phyloP scores from a whole-genome alignment of 2,888 invertebrate genomes.

The Hydropsyche betteni region DNA sequence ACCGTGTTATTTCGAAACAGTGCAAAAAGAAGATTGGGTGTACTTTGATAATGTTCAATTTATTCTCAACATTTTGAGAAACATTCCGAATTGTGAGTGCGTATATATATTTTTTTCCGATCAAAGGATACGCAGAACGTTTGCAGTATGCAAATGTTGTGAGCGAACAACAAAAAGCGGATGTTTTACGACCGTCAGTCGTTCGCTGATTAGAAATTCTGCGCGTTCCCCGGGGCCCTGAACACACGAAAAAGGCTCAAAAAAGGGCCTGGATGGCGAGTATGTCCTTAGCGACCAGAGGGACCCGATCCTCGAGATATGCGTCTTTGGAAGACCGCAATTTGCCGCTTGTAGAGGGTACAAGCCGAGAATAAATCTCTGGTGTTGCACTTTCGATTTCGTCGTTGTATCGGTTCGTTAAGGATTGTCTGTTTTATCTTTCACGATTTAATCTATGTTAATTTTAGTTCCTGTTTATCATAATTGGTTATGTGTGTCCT shows the following conservation, averaged over 20 bases:
- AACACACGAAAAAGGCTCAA: conserved; percentile 7
- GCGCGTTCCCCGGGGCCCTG: not conserved
- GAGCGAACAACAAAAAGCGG: conserved; percentile 14
- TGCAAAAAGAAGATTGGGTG: no score
- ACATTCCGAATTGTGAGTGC: no score
- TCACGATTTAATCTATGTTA: no score
- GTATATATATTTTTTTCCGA: not conserved
- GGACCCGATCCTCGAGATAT: conserved; percentile 15
- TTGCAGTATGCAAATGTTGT: conserved; percentile 1
- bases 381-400: no score
- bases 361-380: no score
- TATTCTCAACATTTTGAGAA: no score
- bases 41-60: not conserved
- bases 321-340: not conserved
- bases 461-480: no score
- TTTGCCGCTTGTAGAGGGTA: no score
- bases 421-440: no score
- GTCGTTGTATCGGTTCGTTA: no score
- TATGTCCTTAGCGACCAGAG: not conserved
- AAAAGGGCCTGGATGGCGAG: not conserved
- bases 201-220: conserved; percentile 26
- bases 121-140: not conserved
- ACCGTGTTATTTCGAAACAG: no score
- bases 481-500: no score
- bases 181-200: conserved; percentile 7